Percentiles rank a stretch among this genome's conserved stretches.
phyloP scores from a whole-genome alignment of 1,140 invertebrate species.

The Teleopsis dalmanni region DNA sequence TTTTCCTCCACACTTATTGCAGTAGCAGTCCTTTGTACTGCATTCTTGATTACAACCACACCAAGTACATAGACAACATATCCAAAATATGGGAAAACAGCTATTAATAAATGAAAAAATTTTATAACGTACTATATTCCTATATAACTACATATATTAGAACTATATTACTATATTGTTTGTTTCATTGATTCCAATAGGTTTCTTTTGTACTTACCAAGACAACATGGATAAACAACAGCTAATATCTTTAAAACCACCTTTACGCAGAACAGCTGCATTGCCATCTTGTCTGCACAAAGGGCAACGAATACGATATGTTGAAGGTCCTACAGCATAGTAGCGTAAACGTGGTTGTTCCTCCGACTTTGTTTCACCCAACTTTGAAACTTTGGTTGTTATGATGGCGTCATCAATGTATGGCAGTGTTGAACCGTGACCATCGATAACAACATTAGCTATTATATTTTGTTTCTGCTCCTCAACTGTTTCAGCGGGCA shows the following conservation, averaged over 20 bases:
- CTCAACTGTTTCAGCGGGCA: constrained; percentile 30
- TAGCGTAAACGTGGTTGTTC: constrained; percentile 25
- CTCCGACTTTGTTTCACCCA: constrained; percentile 6
- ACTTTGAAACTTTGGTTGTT: constrained; percentile 8
- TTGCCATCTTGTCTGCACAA: constrained; percentile 30
- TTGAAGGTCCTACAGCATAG: constrained; percentile 32
- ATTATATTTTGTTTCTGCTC: constrained; percentile 34
- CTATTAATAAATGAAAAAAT: constrained; percentile 10
- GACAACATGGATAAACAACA: constrained; percentile 32
- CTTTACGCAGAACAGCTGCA: constrained; percentile 37
- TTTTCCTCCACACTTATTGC: constrained; percentile 36
- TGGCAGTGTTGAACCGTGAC: constrained; percentile 22
- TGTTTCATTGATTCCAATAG: not conserved
- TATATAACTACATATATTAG: not conserved
- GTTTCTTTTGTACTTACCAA: constrained; percentile 21
- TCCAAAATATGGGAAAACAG: constrained; percentile 36
- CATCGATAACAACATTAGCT: constrained; percentile 35
- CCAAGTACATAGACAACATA: constrained; percentile 38
- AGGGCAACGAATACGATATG: constrained; percentile 32
- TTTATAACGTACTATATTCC: not conserved
- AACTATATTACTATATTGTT: not conserved
- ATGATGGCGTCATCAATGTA: constrained; percentile 29
- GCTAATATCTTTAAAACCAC: constrained; percentile 31
- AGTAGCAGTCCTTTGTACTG: constrained; percentile 37
- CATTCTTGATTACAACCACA: constrained; percentile 40